Evolutionary conservation across 2,797 vertebrate species (phyloP), one percentile per base, ranked within the genome.

Genomic region (Neosilurus mollespiculum): DNA sequence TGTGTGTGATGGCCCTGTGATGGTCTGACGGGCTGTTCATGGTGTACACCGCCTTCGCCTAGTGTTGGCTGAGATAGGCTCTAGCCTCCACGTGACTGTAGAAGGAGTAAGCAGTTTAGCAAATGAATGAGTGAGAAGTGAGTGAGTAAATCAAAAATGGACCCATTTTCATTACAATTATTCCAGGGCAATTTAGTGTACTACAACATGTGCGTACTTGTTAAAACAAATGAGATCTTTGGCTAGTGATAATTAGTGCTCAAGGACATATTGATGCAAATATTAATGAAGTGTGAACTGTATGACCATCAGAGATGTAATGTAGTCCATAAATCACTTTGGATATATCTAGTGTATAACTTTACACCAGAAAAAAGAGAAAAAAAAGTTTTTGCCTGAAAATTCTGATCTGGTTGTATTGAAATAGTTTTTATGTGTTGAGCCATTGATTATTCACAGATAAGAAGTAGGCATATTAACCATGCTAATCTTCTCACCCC

Each of bases 241-340:
- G 61, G n/a, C 67, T 64, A 26, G 26, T 51, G 43, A 71, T 69
- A 76, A 84, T 84, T 84, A 81, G 26, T 37, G 34, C 79, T 61
- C 70, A 81, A 81, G 51, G 79, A 53, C 43, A 37, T 43, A 84
- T 73, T 65, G 56, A 58, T 18, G 43, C 34, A 12, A 76, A 66
- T 81, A 81, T 78, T 62, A 34, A 81, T 64, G 69, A 53, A 59
- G 66, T 77, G 20, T 43, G 15, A 71, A 49, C 14, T 22, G 78
- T 24, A 58, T 43, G 9, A 65, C 54, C 54, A 43, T 22, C 43
- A 18, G 70, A 51, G 2, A 43, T 6, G 16, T 53, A 78, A 51
- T 51, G 15, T 64, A 51, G 9, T 62, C 24, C 9, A 15, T 81
- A 81, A 73, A 73, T 53, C 69, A 51, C 20, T 49, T 51, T 3